A percentile compares a stretch with the other conserved stretches of the same genome.
Conservation (phyloP, 2,797 vertebrate genomes). For the Acomys russatus region DNA sequence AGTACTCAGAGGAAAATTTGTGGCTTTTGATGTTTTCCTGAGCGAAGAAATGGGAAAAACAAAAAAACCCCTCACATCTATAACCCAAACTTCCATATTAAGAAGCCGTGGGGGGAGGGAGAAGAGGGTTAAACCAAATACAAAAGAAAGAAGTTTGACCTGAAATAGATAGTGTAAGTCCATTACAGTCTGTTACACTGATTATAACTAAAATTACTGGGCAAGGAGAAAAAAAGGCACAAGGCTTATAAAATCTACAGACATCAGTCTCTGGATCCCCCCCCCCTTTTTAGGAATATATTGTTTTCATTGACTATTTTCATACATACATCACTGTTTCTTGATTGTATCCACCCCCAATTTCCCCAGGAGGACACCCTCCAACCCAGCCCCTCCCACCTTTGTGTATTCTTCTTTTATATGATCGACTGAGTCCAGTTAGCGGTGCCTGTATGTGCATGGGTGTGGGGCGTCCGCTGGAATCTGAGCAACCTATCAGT, state of each 20-base stretch:
- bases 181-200: not conserved
- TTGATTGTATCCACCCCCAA: not conserved
- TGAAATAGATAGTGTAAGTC: not conserved
- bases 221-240: not conserved
- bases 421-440: not conserved
- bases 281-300: not conserved
- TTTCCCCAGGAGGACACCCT: not conserved
- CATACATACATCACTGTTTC: not conserved
- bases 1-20: not conserved
- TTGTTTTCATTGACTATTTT: not conserved
- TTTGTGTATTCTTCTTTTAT: not conserved
- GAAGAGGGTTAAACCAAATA: not conserved
- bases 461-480: not conserved
- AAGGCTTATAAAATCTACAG: not conserved
- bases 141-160: not conserved
- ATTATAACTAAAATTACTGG: conserved; percentile 6
- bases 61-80: not conserved
- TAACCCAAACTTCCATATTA: not conserved
- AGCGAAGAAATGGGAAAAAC: not conserved
- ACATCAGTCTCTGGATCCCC: not conserved
- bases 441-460: not conserved
- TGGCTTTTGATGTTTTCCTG: not conserved
- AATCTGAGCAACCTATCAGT: not conserved
- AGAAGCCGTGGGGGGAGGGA: not conserved
- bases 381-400: not conserved